phyloP scores from a whole-genome alignment of 1,140 invertebrate species.

The Lepidurus packardi region DNA sequence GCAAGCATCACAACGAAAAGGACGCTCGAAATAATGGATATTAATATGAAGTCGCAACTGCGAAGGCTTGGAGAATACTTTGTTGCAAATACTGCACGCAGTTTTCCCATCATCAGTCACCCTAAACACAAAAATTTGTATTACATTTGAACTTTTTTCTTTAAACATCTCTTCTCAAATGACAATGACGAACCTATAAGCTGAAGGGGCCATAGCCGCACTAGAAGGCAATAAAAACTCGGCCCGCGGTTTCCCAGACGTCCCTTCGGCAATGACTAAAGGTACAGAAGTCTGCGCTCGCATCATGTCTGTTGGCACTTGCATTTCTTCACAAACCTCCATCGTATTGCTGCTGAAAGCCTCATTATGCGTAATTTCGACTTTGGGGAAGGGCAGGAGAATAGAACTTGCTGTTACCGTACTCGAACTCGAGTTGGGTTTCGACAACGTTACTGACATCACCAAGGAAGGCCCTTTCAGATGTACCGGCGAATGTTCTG shows the following conservation, averaged over 20 bases:
- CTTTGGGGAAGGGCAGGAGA: not conserved
- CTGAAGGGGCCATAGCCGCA: slow-evolving; percentile 8
- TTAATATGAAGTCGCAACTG: slow-evolving; percentile 88
- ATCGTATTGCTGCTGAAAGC: not conserved
- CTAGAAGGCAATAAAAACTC: slow-evolving; percentile 37
- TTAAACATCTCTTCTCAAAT: no score
- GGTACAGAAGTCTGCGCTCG: slow-evolving; percentile 7
- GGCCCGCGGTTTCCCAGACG: slow-evolving; percentile 37
- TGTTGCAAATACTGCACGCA: slow-evolving; percentile 81
- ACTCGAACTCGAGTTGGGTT: not conserved
- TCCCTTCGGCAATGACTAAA: slow-evolving; percentile 4
- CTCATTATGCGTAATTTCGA: not conserved
- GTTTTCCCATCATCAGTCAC: slow-evolving; percentile 69
- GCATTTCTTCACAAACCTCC: slow-evolving; percentile 7
- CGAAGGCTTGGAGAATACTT: slow-evolving; percentile 81
- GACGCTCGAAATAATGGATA: slow-evolving; percentile 90
- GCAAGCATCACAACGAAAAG: slow-evolving; percentile 84
- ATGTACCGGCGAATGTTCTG: slow-evolving; percentile 34
- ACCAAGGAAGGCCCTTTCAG: not conserved
- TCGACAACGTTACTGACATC: slow-evolving; percentile 13
- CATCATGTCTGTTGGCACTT: slow-evolving; percentile 14
- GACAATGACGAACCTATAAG: not conserved
- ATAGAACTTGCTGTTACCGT: not conserved
- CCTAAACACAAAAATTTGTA: slow-evolving; percentile 41
- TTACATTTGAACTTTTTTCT: no score